A percentile compares a stretch with the other conserved stretches of the same genome.
Evolutionary conservation across 2,888 invertebrate species (phyloP).

Genomic region (Mimas tiliae): DNA sequence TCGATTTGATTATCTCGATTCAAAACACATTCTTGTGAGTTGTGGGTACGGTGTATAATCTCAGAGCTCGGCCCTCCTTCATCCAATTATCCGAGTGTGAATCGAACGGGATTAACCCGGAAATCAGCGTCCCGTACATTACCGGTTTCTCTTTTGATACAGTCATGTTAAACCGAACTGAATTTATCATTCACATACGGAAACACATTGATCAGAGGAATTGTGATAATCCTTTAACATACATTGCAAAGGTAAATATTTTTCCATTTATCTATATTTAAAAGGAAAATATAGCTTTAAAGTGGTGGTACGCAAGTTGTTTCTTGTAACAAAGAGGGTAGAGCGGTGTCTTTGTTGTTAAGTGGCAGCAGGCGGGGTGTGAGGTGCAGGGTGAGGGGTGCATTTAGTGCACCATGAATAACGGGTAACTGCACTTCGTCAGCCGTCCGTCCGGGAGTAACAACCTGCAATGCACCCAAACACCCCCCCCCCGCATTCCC

Average conservation of each 20-base stretch:
- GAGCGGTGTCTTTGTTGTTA: constrained; percentile 82
- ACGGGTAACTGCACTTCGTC: constrained; percentile 82
- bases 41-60: constrained; percentile 70
- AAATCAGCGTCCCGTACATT: constrained; percentile 51
- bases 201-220: not conserved
- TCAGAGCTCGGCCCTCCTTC: constrained; percentile 70
- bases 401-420: constrained; percentile 79
- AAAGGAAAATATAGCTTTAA: constrained; percentile 45
- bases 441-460: constrained; percentile 75
- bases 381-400: constrained; percentile 64
- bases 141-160: constrained; percentile 42
- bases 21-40: constrained; percentile 35
- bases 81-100: constrained; percentile 82
- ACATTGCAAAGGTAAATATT: not conserved
- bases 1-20: not conserved
- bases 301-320: constrained; percentile 75
- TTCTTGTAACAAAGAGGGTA: constrained; percentile 82
- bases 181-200: constrained; percentile 6
- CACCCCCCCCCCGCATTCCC: constrained; percentile 52
- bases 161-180: constrained; percentile 32
- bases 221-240: not conserved
- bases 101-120: constrained; percentile 72
- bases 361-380: constrained; percentile 68
- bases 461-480: constrained; percentile 72
- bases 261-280: not conserved